Evolutionary conservation across 2,888 invertebrate genomes (phyloP).

Genomic region (Acheta domesticus): DNA sequence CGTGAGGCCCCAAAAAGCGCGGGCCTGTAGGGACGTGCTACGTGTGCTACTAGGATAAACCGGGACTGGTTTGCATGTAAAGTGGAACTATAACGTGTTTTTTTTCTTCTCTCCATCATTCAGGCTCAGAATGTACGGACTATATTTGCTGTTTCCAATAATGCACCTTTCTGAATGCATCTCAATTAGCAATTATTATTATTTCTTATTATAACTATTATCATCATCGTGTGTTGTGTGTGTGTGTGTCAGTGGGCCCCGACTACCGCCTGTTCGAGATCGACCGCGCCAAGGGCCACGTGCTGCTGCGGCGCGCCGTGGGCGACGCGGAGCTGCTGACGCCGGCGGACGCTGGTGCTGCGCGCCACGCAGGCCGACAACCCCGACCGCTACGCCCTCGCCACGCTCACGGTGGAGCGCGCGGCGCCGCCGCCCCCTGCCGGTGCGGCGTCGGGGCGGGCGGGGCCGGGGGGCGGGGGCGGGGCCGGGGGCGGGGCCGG

Average conservation of each 20-base stretch:
- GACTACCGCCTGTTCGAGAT: slow-evolving; percentile 63
- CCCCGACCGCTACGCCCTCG: slow-evolving; percentile 80
- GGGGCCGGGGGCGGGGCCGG: not conserved
- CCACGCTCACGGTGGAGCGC: slow-evolving; percentile 69
- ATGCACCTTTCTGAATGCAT: too few species aligned
- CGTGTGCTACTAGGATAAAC: too few species aligned
- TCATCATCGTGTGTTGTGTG: too few species aligned
- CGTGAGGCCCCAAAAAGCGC: too few species aligned
- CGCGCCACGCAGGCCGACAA: slow-evolving; percentile 81
- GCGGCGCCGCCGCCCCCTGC: slow-evolving; percentile 54
- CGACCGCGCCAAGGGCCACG: slow-evolving; percentile 61
- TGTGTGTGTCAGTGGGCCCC: slow-evolving; percentile 51
- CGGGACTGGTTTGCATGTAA: too few species aligned
- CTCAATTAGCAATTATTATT: too few species aligned
- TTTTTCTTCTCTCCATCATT: too few species aligned
- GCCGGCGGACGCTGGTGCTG: slow-evolving; percentile 68
- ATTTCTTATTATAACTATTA: too few species aligned
- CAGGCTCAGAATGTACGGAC: too few species aligned
- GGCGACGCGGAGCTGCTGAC: slow-evolving; percentile 60
- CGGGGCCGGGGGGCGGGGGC: not conserved
- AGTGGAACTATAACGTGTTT: too few species aligned
- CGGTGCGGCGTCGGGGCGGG: slow-evolving; percentile 47
- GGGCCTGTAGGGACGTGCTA: too few species aligned
- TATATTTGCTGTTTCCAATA: too few species aligned
- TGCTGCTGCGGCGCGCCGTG: slow-evolving; percentile 58